These are phyloP conservation scores for Drosophila imparisetae DNA, from an alignment of 2,888 invertebrate genomes.

Conservation along the genomic window DNA sequence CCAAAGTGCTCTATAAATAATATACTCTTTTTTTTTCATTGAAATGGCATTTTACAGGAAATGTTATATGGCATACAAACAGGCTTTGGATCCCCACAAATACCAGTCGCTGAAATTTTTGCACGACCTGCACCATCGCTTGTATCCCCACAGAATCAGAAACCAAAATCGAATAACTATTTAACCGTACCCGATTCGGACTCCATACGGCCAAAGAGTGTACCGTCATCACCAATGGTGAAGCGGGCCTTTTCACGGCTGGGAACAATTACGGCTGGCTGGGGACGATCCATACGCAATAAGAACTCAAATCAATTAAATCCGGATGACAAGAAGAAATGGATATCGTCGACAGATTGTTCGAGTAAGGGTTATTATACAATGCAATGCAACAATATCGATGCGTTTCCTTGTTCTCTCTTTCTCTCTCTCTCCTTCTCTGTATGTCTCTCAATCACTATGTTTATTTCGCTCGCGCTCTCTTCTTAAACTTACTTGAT, in stretches of 20 bases:
- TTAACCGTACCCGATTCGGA: constrained; percentile 96
- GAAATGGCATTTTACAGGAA: constrained; percentile 87
- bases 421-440: constrained; percentile 51
- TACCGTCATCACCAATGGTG: constrained; percentile 97
- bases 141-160: constrained; percentile 93
- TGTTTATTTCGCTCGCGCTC: constrained; percentile 35
- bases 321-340: constrained; percentile 95
- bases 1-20: neutral
- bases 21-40: neutral
- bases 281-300: constrained; percentile 94
- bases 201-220: constrained; percentile 94
- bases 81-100: constrained; percentile 96
- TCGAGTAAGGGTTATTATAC: constrained; percentile 88
- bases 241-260: constrained; percentile 95
- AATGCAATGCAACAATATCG: constrained; percentile 82
- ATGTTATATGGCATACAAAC: constrained; percentile 97
- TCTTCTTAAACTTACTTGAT: constrained; percentile 19
- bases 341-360: constrained; percentile 96
- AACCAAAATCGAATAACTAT: constrained; percentile 96
- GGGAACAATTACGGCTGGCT: constrained; percentile 95
- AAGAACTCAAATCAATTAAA: constrained; percentile 93
- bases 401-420: constrained; percentile 80
- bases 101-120: constrained; percentile 94
- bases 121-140: constrained; percentile 94
- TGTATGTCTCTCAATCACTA: constrained; percentile 23